phyloP scores from a whole-genome alignment of 1,140 invertebrate genomes.

The Drosophila triauraria region DNA sequence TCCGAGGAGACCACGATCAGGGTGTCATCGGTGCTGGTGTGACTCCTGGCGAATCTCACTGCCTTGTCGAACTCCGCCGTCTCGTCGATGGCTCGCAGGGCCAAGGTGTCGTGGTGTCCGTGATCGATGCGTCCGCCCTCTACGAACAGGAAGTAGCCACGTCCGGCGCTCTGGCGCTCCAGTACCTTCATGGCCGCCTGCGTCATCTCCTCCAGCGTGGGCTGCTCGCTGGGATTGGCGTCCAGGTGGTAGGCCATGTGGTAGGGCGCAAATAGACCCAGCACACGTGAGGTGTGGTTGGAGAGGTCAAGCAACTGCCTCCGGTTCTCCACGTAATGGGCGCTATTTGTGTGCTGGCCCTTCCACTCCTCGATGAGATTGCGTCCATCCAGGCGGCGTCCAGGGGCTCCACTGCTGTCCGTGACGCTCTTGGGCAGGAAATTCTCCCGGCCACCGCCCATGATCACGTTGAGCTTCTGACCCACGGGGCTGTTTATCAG shows the following conservation, averaged over 20 bases:
- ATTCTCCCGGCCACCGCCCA: slow-evolving; percentile 91
- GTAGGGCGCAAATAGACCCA: slow-evolving; percentile 86
- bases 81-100: slow-evolving; percentile 89
- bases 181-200: slow-evolving; percentile 90
- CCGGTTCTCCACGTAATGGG: slow-evolving; percentile 88
- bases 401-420: slow-evolving; percentile 72
- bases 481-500: slow-evolving; percentile 89
- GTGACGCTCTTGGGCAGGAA: slow-evolving; percentile 86
- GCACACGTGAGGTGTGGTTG: slow-evolving; percentile 82
- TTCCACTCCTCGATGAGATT: slow-evolving; percentile 91
- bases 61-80: slow-evolving; percentile 89
- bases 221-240: slow-evolving; percentile 87
- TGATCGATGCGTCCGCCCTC: slow-evolving; percentile 91
- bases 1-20: slow-evolving; percentile 90
- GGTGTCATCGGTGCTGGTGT: slow-evolving; percentile 88
- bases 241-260: slow-evolving; percentile 87
- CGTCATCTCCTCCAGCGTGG: slow-evolving; percentile 92
- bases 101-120: slow-evolving; percentile 89
- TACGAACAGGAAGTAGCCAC: slow-evolving; percentile 89
- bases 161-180: slow-evolving; percentile 89
- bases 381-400: slow-evolving; percentile 88
- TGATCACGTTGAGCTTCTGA: slow-evolving; percentile 88
- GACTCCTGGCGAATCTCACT: slow-evolving; percentile 86
- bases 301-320: slow-evolving; percentile 85
- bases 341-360: slow-evolving; percentile 77